Evolutionary conservation across 1,140 invertebrate genomes (phyloP), one percentile per base, ranked within the genome.

Genomic region (Bombus balteatus): DNA sequence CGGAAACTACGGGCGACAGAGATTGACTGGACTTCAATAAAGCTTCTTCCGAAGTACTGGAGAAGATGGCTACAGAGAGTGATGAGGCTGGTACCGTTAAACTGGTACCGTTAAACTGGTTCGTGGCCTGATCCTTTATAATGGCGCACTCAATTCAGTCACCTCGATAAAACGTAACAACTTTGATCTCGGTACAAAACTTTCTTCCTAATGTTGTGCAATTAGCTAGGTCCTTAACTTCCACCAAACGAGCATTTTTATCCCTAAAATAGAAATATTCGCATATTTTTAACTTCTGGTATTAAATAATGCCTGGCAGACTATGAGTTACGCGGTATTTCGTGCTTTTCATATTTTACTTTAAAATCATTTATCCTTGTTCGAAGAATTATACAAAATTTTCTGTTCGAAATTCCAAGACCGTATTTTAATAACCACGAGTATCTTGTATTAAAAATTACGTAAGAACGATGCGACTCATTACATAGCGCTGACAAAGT

Each of bases 1-100:
- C 85, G 87, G 87, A 88, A 92, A 88, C 85, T 87, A 89, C 80
- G 82, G 75, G 37, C 77, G 88, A 90, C 90, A 90, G 91, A 92
- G 92, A 92, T 93, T 92, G 92, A 93, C 92, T 89, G 91, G 85
- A 88, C 90, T 93, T 92, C 92, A 92, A 93, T 93, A 91, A 91
- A 93, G 88, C 88, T 86, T 89, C 80, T 87, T 81, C 74, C 76
- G 43, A 90, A 86, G 86, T 91, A 73, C 77, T 34, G 68, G 79
- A 77, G 82, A 90, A 83, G 84, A 88, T 88, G 84, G 83, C 84
- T 74, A 73, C 86, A 57, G 83, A 86, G 81, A 88, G 83, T 72
- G 83, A 91, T 89, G 86, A 85, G 81, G 62, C 66, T n/a, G 41
- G 68, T 83, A 85, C 81, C 71, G 72, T 59, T 83, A 66, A 53